phyloP scores from a whole-genome alignment of 2,888 invertebrate genomes.

The Hirtodrosophila cameraria region DNA sequence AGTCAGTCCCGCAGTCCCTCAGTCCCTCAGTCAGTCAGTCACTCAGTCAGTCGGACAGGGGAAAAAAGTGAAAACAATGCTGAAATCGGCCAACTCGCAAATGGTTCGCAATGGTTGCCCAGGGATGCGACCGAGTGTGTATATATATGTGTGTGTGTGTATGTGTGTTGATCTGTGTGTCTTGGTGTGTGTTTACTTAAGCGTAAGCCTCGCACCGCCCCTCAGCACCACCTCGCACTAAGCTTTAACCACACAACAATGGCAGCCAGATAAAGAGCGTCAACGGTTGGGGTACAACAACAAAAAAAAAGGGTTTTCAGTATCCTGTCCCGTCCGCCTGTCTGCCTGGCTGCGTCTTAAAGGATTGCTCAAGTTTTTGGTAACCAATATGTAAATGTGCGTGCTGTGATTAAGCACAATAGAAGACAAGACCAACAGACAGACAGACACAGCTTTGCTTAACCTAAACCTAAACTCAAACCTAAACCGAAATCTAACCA shows the following conservation, averaged over 20 bases:
- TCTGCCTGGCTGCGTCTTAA: constrained; percentile 59
- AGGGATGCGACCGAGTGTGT: constrained; percentile 50
- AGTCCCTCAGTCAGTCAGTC: constrained; percentile 43
- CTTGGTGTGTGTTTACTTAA: constrained; percentile 75
- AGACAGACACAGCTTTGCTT: constrained; percentile 39
- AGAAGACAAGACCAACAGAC: constrained; percentile 32
- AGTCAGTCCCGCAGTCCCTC: constrained; percentile 20
- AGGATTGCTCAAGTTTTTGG: constrained; percentile 79
- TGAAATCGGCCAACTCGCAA: constrained; percentile 54
- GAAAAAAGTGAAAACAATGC: constrained; percentile 76
- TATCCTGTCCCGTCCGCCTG: constrained; percentile 23
- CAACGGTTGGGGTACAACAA: constrained; percentile 15
- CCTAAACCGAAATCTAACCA: constrained; percentile 72
- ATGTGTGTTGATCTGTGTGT: constrained; percentile 30
- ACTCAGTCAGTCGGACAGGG: constrained; percentile 30
- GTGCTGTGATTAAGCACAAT: constrained; percentile 80
- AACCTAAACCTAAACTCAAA: constrained; percentile 48
- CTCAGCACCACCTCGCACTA: constrained; percentile 34
- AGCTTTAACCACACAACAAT: constrained; percentile 65
- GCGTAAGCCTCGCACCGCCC: constrained; percentile 62
- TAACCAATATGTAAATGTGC: constrained; percentile 80
- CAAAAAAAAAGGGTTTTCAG: constrained; percentile 60
- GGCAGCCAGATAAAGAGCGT: constrained; percentile 43
- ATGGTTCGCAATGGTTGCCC: constrained; percentile 61
- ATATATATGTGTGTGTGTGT: constrained; percentile 22